Percentiles rank a stretch among this genome's conserved stretches.
These are phyloP conservation scores for Malaclemys terrapin DNA, from an alignment of 2,113 vertebrate genomes.

Conservation along the genomic window DNA sequence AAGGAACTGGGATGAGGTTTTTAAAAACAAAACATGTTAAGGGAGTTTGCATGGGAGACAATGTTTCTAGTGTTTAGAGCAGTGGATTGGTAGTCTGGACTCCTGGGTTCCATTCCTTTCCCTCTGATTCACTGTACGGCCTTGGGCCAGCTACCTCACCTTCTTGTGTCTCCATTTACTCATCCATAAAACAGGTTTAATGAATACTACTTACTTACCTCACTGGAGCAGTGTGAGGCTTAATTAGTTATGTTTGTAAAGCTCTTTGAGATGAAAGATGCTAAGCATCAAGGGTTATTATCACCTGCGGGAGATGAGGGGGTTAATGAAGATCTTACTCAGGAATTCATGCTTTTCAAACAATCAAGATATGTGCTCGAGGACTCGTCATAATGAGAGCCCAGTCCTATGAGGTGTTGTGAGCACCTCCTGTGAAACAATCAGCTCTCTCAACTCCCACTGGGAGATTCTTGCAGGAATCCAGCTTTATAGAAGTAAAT, in stretches of 20 bases:
- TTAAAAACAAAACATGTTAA: not conserved
- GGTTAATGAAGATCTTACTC: constrained; percentile 66
- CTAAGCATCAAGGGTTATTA: not conserved
- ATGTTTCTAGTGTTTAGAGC: not conserved
- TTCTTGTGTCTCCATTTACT: constrained; percentile 8
- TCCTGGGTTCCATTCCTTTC: not conserved
- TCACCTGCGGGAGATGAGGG: not conserved
- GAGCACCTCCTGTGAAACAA: constrained; percentile 62
- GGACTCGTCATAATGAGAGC: constrained; percentile 61
- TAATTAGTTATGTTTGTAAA: constrained; percentile 51
- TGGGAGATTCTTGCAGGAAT: constrained; percentile 40
- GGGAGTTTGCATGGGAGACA: not conserved
- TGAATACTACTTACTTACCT: constrained; percentile 21
- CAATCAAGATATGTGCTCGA: constrained; percentile 55
- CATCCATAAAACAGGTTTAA: constrained; percentile 26
- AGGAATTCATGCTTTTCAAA: constrained; percentile 54
- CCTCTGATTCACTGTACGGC: not conserved
- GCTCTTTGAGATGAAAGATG: constrained; percentile 44
- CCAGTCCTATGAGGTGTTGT: constrained; percentile 39
- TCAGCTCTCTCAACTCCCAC: constrained; percentile 27
- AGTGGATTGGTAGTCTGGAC: not conserved
- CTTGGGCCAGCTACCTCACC: not conserved
- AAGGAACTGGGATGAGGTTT: not conserved
- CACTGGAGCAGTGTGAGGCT: not conserved
- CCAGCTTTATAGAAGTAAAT: constrained; percentile 46